Evolutionary conservation across 2,113 vertebrate genomes (phyloP).

Genomic region (Myrmecobius fasciatus): DNA sequence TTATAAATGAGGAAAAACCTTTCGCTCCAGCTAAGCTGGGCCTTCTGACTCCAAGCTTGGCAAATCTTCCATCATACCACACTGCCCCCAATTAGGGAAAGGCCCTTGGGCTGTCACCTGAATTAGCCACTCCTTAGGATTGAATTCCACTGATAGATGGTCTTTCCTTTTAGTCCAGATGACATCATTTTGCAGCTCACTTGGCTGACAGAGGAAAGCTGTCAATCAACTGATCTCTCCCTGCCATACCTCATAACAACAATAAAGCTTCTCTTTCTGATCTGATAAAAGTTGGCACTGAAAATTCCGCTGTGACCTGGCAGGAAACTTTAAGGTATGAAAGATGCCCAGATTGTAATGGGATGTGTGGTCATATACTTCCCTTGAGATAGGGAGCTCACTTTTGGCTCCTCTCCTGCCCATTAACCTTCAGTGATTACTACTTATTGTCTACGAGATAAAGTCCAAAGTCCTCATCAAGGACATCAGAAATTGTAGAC

Average conservation of each 20-base stretch:
- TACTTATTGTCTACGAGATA: not conserved
- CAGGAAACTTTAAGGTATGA: not conserved
- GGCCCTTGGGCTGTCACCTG: not conserved
- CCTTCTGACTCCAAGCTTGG: not conserved
- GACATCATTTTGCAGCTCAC: not conserved
- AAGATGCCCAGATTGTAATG: not conserved
- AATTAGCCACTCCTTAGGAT: not conserved
- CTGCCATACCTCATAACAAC: not conserved
- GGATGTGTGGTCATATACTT: not conserved
- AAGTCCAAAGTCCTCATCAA: not conserved
- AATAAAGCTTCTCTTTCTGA: not conserved
- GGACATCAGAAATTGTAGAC: not conserved
- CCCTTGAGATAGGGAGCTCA: not conserved
- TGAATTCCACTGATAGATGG: not conserved
- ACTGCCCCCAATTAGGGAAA: not conserved
- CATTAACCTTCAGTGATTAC: not conserved
- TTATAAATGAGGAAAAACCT: not conserved
- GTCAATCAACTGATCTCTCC: not conserved
- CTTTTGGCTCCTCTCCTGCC: not conserved
- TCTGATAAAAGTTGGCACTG: not conserved
- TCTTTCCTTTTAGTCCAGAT: not conserved
- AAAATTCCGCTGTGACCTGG: not conserved
- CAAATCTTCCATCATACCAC: not conserved
- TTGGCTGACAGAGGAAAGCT: not conserved
- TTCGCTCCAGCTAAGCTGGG: not conserved